A percentile compares a stretch with the other conserved stretches of the same genome.
Conservation (phyloP, 1,140 invertebrate genomes). For the Glomeris maerens region DNA sequence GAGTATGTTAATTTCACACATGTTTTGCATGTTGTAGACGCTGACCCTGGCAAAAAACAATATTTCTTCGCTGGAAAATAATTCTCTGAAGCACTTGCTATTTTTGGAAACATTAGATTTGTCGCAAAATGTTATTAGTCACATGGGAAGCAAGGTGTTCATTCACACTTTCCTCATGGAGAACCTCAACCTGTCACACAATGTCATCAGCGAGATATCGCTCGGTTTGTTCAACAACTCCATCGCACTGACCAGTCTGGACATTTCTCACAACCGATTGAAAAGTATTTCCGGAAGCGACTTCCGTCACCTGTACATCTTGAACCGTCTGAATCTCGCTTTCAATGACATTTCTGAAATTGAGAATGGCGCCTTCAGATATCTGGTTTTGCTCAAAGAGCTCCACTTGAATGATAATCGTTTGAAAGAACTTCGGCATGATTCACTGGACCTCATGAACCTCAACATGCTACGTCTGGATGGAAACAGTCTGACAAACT, state of each 20-base stretch:
- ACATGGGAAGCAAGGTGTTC: constrained; percentile 3
- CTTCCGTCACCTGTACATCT: constrained; percentile 42
- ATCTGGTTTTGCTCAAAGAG: constrained; percentile 54
- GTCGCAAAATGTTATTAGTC: background rate
- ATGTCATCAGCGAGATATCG: background rate
- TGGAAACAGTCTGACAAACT: too few species aligned
- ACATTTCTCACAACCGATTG: constrained; percentile 5
- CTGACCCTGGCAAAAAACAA: too few species aligned
- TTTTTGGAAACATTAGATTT: constrained; percentile 7
- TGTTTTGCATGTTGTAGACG: too few species aligned
- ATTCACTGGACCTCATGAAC: too few species aligned
- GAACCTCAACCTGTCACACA: constrained; percentile 1
- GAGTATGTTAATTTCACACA: too few species aligned
- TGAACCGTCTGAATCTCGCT: constrained; percentile 45
- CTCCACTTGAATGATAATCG: constrained; percentile 75
- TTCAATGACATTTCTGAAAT: constrained; percentile 52
- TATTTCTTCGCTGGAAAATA: too few species aligned
- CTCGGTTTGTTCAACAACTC: constrained; percentile 6
- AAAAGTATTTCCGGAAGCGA: constrained; percentile 25
- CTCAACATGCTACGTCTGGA: too few species aligned
- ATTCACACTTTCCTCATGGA: background rate
- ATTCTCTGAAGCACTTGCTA: background rate
- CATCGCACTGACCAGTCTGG: background rate
- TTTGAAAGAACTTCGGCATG: too few species aligned
- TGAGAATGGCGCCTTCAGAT: constrained; percentile 42